A percentile compares a stretch with the other conserved stretches of the same genome.
These are phyloP conservation scores for Platichthys stellatus DNA, from an alignment of 2,113 vertebrate genomes.

Conservation along the genomic window DNA sequence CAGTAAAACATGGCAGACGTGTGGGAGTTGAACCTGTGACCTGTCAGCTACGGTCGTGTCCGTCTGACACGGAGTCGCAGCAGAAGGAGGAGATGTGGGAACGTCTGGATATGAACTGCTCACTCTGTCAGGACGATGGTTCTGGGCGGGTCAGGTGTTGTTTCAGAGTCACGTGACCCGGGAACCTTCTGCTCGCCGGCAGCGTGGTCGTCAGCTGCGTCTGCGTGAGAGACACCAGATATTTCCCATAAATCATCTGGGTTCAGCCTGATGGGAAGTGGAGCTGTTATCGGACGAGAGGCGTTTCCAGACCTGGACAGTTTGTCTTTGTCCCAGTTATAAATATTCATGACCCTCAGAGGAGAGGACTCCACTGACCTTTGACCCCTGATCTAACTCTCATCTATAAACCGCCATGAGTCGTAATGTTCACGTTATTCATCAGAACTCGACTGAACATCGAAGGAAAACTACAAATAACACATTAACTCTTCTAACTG, in stretches of 20 bases:
- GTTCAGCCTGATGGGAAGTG: constrained; percentile 37
- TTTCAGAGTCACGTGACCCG: constrained; percentile 43
- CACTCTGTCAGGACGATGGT: constrained; percentile 47
- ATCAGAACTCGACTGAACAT: too few species aligned
- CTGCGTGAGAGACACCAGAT: constrained; percentile 60
- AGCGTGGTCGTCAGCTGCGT: constrained; percentile 8
- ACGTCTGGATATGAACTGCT: constrained; percentile 28
- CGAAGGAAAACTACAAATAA: too few species aligned
- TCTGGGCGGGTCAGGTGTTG: constrained; percentile 49
- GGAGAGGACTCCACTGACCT: background rate
- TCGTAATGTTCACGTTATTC: too few species aligned
- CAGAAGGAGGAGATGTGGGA: constrained; percentile 21
- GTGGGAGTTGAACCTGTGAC: constrained; percentile 53
- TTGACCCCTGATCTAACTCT: background rate
- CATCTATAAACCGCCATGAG: too few species aligned
- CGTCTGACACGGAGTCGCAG: background rate
- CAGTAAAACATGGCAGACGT: background rate
- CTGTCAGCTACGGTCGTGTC: background rate
- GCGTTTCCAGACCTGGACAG: constrained; percentile 29
- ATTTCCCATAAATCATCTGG: constrained; percentile 60
- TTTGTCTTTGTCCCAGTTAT: background rate
- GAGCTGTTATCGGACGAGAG: constrained; percentile 46
- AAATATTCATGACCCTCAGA: background rate
- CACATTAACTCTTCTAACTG: too few species aligned
- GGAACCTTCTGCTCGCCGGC: constrained; percentile 22